Percentiles rank a stretch among this genome's conserved stretches.
These are phyloP conservation scores for Phalanger gymnotis DNA, from an alignment of 2,797 vertebrate genomes.

Conservation along the genomic window DNA sequence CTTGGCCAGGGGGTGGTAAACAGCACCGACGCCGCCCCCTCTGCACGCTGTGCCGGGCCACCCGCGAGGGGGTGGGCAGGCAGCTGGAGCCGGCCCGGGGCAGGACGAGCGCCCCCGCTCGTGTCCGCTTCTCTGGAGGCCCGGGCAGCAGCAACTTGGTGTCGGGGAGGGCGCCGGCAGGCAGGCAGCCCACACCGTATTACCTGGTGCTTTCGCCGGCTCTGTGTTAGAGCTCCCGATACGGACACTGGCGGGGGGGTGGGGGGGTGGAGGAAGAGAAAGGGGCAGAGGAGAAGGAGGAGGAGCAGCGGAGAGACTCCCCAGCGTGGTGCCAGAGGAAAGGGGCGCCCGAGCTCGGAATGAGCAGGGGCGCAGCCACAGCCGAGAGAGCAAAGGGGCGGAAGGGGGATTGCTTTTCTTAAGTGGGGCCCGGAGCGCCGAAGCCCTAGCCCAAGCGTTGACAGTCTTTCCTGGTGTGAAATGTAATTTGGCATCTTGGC, in stretches of 20 bases:
- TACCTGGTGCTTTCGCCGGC: slow-evolving; percentile 38
- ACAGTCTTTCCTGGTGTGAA: slow-evolving; percentile 69
- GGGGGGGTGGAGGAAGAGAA: background rate
- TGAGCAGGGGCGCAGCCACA: background rate
- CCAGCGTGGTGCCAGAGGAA: background rate
- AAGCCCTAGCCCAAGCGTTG: slow-evolving; percentile 63
- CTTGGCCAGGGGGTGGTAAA: slow-evolving; percentile 43
- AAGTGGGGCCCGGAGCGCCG: background rate
- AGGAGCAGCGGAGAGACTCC: background rate
- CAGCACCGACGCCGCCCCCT: background rate
- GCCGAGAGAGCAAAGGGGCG: background rate
- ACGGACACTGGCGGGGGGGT: background rate
- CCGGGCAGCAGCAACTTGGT: background rate
- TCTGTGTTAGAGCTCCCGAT: background rate
- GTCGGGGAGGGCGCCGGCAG: background rate
- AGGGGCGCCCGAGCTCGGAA: slow-evolving; percentile 12
- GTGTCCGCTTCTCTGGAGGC: background rate
- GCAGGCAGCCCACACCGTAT: slow-evolving; percentile 13
- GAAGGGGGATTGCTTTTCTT: background rate
- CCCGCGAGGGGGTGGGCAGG: slow-evolving; percentile 56
- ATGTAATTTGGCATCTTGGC: slow-evolving; percentile 77
- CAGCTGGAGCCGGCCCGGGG: background rate
- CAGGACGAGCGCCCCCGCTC: background rate
- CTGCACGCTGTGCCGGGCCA: background rate
- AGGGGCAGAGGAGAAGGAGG: background rate